A percentile compares a stretch with the other conserved stretches of the same genome.
Conservation (phyloP, 2,888 invertebrate genomes). For the Sphaerophoria rueppellii region DNA sequence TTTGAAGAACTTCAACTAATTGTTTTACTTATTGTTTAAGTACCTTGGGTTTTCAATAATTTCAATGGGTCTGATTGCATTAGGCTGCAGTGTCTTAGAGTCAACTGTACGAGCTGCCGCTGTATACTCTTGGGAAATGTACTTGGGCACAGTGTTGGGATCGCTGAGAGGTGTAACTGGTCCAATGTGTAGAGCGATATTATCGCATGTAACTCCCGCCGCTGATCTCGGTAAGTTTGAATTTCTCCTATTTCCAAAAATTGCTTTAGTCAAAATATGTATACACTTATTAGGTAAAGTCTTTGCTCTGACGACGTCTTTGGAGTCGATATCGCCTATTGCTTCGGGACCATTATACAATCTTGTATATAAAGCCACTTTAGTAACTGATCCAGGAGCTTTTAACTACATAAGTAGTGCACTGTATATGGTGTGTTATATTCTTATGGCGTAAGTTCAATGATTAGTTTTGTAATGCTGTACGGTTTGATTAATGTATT, state of each 20-base stretch:
- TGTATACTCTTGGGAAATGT: conserved; percentile 79
- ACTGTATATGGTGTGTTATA: conserved; percentile 82
- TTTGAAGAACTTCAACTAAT: background rate
- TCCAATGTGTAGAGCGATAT: conserved; percentile 81
- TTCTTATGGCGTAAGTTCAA: conserved; percentile 84
- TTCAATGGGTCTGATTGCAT: conserved; percentile 78
- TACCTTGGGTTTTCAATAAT: conserved; percentile 79
- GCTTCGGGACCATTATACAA: conserved; percentile 86
- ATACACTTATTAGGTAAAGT: conserved; percentile 83
- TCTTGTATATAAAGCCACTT: conserved; percentile 84
- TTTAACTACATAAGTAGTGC: conserved; percentile 84
- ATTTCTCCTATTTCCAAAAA: background rate
- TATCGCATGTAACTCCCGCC: conserved; percentile 80
- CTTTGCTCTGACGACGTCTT: conserved; percentile 86
- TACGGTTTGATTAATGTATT: background rate
- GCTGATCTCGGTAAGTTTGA: conserved; percentile 81
- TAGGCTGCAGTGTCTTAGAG: conserved; percentile 79
- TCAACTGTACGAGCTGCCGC: conserved; percentile 81
- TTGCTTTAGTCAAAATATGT: background rate
- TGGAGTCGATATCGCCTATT: conserved; percentile 86
- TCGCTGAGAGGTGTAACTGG: conserved; percentile 79
- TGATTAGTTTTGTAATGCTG: background rate
- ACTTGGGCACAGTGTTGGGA: conserved; percentile 78
- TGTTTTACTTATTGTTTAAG: conserved; percentile 60
- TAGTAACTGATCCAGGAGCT: conserved; percentile 83